Conservation (phyloP, 2,797 vertebrate genomes). For the Paratrypauchen microcephalus region DNA sequence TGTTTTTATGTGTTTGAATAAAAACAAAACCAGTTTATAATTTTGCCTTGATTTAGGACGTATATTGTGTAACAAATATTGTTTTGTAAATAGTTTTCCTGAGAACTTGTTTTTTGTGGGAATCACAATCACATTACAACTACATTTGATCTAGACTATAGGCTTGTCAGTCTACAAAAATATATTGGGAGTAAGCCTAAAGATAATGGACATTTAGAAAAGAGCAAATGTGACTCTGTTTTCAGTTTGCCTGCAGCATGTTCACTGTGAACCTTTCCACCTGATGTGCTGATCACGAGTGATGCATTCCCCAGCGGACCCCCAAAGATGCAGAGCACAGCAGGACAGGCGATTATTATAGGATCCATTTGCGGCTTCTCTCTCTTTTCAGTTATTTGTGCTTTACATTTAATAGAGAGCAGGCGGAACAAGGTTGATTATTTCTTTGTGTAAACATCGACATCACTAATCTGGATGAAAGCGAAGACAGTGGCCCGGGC, state of each 20-base stretch:
- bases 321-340: constrained; percentile 55
- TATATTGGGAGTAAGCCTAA: not conserved
- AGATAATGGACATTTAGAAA: constrained; percentile 9
- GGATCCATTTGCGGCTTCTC: not conserved
- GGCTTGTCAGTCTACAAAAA: not conserved
- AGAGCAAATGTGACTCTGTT: not conserved
- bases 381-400: constrained; percentile 15
- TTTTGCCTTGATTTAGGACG: no score
- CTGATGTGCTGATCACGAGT: constrained; percentile 52
- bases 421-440: constrained; percentile 20
- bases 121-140: no score
- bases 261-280: not conserved
- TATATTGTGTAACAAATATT: no score
- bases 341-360: constrained; percentile 16
- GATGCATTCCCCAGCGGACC: constrained; percentile 46
- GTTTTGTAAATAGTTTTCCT: no score
- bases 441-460: constrained; percentile 21
- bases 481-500: constrained; percentile 16
- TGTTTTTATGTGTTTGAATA: no score
- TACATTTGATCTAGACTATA: not conserved
- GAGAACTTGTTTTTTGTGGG: not conserved
- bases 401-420: constrained; percentile 9
- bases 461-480: constrained; percentile 29
- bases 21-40: no score
- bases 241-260: constrained; percentile 5